Evolutionary conservation across 2,113 vertebrate species (phyloP).

Genomic region (Hemiprocne comata): DNA sequence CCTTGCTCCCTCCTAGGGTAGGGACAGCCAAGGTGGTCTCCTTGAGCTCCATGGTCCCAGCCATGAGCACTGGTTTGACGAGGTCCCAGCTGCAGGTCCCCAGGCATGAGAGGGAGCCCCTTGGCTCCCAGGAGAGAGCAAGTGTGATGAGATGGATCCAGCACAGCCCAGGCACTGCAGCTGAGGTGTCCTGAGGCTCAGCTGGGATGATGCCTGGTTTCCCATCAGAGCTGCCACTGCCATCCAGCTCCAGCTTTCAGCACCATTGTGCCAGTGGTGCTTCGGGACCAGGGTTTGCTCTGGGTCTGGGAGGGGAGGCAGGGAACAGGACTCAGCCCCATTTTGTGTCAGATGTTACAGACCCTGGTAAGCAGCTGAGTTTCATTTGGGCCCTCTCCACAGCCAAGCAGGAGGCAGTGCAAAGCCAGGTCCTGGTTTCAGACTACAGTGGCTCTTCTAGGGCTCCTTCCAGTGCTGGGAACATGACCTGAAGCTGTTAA

Average conservation of each 20-base stretch:
- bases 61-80: accelerated
- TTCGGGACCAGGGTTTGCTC: not conserved
- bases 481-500: not conserved
- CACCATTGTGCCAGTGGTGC: accelerated
- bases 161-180: not conserved
- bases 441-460: not conserved
- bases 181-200: not conserved
- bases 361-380: not conserved
- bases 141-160: not conserved
- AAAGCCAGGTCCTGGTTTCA: not conserved
- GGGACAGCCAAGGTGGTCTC: not conserved
- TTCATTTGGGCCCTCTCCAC: not conserved
- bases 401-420: not conserved
- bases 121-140: not conserved
- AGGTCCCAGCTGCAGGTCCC: not conserved
- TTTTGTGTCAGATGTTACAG: not conserved
- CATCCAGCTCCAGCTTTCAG: not conserved
- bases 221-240: not conserved
- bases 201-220: not conserved
- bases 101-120: not conserved
- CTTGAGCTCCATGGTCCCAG: not conserved
- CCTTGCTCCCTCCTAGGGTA: not conserved
- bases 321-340: not conserved
- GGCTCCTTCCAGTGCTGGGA: not conserved
- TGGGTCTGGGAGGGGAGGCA: accelerated